A percentile compares a stretch with the other conserved stretches of the same genome.
These are phyloP conservation scores for Heliconius himera DNA, from an alignment of 1,140 invertebrate species.

Conservation along the genomic window DNA sequence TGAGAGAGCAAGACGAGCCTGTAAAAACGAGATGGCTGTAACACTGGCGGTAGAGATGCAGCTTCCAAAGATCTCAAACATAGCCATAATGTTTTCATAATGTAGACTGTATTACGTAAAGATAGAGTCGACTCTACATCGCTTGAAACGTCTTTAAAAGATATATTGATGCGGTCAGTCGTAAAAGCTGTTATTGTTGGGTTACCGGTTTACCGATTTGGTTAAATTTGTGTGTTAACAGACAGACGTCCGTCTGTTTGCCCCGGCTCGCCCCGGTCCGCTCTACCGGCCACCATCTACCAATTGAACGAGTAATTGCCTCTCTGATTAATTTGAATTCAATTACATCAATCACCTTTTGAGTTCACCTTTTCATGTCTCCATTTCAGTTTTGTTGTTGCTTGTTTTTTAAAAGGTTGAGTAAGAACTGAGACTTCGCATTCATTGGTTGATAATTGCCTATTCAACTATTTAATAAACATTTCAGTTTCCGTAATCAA, in stretches of 20 bases:
- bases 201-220: slow-evolving; percentile 80
- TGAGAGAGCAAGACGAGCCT: slow-evolving; percentile 60
- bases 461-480: not conserved
- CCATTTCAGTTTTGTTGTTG: slow-evolving; percentile 13
- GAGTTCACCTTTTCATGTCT: slow-evolving; percentile 5
- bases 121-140: slow-evolving; percentile 43
- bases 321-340: slow-evolving; percentile 57
- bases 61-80: slow-evolving; percentile 16
- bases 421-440: not conserved
- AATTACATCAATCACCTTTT: slow-evolving; percentile 36
- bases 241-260: slow-evolving; percentile 66
- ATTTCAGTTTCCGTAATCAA: not conserved
- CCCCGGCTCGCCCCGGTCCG: slow-evolving; percentile 47
- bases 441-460: too few relatives aligned
- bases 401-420: not conserved
- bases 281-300: slow-evolving; percentile 25
- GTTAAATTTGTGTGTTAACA: slow-evolving; percentile 79
- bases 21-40: slow-evolving; percentile 59
- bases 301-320: slow-evolving; percentile 54
- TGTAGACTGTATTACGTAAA: slow-evolving; percentile 5
- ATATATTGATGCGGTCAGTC: slow-evolving; percentile 66
- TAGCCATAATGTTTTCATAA: not conserved
- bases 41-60: slow-evolving; percentile 52
- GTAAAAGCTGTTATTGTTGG: slow-evolving; percentile 80
- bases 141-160: slow-evolving; percentile 33